phyloP scores from a whole-genome alignment of 2,113 vertebrate genomes.

The Melozone crissalis region DNA sequence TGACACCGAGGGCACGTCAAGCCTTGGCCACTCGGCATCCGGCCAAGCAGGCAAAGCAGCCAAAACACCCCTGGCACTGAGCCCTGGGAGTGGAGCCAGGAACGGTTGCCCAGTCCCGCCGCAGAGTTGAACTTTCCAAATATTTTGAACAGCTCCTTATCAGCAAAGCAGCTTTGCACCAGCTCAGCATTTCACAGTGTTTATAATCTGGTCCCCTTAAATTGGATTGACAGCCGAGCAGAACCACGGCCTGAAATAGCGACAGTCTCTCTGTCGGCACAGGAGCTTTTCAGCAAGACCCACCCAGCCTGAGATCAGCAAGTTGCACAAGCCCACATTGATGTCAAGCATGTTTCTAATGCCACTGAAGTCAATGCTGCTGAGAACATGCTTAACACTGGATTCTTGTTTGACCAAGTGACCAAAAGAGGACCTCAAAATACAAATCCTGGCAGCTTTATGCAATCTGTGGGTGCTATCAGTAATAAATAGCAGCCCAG shows the following conservation, averaged over 20 bases:
- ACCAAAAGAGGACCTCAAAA: background rate
- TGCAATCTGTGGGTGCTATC: background rate
- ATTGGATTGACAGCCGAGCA: background rate
- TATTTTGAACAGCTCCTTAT: conserved; percentile 20
- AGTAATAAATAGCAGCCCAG: background rate
- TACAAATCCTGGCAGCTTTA: background rate
- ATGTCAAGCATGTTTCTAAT: background rate
- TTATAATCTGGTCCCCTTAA: background rate
- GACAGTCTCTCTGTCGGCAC: background rate
- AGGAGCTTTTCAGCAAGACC: background rate
- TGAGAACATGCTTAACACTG: background rate
- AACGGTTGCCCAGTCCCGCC: background rate
- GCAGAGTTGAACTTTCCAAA: background rate
- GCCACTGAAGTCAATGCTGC: background rate
- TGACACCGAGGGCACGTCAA: background rate
- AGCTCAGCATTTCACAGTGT: background rate
- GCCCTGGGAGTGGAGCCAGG: background rate
- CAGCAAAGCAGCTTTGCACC: background rate
- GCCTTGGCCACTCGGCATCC: fast-evolving
- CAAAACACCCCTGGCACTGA: background rate
- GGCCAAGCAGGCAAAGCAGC: background rate
- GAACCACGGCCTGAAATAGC: background rate
- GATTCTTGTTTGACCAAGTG: background rate
- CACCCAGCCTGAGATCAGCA: background rate
- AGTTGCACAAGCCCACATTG: background rate